phyloP scores from a whole-genome alignment of 2,797 vertebrate genomes.

The Heteromormyrus szaboi region DNA sequence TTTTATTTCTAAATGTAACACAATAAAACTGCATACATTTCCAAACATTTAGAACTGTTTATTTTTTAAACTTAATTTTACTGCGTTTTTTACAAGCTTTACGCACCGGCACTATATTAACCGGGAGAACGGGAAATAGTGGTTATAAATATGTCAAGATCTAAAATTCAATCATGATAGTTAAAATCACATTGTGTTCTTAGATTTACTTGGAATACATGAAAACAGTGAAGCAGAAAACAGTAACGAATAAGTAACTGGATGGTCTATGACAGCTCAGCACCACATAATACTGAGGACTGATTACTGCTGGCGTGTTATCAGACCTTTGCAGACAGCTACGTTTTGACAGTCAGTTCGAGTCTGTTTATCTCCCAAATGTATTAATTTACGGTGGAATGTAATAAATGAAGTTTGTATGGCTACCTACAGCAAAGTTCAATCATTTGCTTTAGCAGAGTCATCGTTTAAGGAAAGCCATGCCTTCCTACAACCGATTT shows the following conservation, averaged over 20 bases:
- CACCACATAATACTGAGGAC: not conserved
- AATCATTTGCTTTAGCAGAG: not conserved
- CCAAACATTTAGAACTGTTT: not conserved
- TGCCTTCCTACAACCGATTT: not conserved
- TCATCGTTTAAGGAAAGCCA: not conserved
- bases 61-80: not conserved
- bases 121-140: not conserved
- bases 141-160: not conserved
- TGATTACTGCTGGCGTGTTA: not conserved
- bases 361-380: not conserved
- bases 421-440: not conserved
- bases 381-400: not conserved
- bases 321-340: not conserved
- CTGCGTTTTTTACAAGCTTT: not conserved
- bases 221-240: not conserved
- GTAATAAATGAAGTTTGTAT: not conserved
- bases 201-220: not conserved
- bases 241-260: not conserved
- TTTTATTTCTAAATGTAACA: not conserved
- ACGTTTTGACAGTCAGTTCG: not conserved
- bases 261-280: not conserved
- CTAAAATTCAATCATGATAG: not conserved
- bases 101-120: not conserved
- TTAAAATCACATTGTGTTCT: not conserved
- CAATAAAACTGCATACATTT: not conserved